These are phyloP conservation scores for Misgurnus anguillicaudatus DNA, from an alignment of 2,113 vertebrate species.

Conservation along the genomic window DNA sequence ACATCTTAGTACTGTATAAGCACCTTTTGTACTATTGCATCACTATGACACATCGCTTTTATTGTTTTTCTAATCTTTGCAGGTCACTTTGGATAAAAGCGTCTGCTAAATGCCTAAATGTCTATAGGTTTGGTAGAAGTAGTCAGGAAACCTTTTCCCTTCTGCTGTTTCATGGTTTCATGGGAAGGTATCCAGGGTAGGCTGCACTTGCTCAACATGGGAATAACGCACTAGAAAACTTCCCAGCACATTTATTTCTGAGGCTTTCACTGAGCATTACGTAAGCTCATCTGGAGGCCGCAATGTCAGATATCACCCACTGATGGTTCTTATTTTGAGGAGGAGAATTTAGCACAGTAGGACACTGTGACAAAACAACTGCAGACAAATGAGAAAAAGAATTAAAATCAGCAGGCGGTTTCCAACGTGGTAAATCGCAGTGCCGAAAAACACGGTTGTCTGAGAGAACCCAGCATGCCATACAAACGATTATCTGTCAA, in stretches of 20 bases:
- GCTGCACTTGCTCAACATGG: constrained; percentile 54
- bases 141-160: not conserved
- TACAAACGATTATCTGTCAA: not conserved
- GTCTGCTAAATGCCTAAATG: too few species aligned
- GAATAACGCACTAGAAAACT: constrained; percentile 58
- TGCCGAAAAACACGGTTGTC: not conserved
- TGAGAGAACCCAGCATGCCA: not conserved
- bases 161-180: constrained; percentile 55
- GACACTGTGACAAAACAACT: constrained; percentile 12
- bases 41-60: too few species aligned
- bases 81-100: too few species aligned
- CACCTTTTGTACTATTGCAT: too few species aligned
- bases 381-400: constrained; percentile 24
- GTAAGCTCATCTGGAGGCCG: constrained; percentile 44
- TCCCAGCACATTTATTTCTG: constrained; percentile 59
- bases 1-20: too few species aligned
- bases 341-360: constrained; percentile 5
- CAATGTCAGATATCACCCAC: constrained; percentile 35
- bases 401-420: constrained; percentile 3
- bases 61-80: too few species aligned
- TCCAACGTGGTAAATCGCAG: not conserved
- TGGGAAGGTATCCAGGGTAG: constrained; percentile 41
- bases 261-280: constrained; percentile 11
- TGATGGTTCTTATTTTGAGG: constrained; percentile 7
- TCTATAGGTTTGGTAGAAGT: not conserved